Conservation (phyloP, 2,797 vertebrate species). For the Helicolenus hilgendorfi region DNA sequence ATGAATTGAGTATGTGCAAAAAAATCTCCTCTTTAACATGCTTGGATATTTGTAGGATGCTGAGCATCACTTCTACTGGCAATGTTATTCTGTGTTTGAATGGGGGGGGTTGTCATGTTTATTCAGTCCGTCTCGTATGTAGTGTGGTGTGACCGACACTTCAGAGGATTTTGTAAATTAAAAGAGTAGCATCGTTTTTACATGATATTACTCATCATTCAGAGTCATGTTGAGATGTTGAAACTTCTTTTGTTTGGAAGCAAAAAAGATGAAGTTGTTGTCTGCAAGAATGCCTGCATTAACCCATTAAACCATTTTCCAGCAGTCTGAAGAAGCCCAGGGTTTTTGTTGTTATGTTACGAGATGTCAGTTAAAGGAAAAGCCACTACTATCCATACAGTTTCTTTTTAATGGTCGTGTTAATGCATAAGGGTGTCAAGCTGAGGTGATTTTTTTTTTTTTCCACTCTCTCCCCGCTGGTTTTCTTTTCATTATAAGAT, state of each 20-base stretch:
- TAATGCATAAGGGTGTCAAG: slow-evolving; percentile 24
- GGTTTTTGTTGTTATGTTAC: slow-evolving; percentile 13
- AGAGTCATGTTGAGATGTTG: slow-evolving; percentile 83
- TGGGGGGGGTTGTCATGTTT: slow-evolving; percentile 78
- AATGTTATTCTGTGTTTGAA: slow-evolving; percentile 84
- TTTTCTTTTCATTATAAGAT: slow-evolving; percentile 25
- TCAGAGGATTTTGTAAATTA: slow-evolving; percentile 85
- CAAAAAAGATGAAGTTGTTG: slow-evolving; percentile 82
- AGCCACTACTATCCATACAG: background rate
- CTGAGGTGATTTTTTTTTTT: background rate
- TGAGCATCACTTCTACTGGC: slow-evolving; percentile 88
- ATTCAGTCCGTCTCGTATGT: slow-evolving; percentile 84
- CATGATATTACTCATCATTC: slow-evolving; percentile 84
- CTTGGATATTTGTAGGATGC: slow-evolving; percentile 88
- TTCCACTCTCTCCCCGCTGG: background rate
- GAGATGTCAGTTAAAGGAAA: background rate
- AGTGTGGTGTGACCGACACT: slow-evolving; percentile 85
- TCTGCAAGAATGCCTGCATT: slow-evolving; percentile 89
- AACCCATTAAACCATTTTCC: slow-evolving; percentile 91
- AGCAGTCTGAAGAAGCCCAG: slow-evolving; percentile 71
- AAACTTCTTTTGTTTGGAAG: slow-evolving; percentile 75
- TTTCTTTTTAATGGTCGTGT: slow-evolving; percentile 29
- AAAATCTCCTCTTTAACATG: slow-evolving; percentile 79
- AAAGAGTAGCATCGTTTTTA: slow-evolving; percentile 85
- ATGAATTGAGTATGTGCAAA: slow-evolving; percentile 81